Evolutionary conservation across 2,888 invertebrate species (phyloP).

Genomic region (Agonopterix alstromeriana): DNA sequence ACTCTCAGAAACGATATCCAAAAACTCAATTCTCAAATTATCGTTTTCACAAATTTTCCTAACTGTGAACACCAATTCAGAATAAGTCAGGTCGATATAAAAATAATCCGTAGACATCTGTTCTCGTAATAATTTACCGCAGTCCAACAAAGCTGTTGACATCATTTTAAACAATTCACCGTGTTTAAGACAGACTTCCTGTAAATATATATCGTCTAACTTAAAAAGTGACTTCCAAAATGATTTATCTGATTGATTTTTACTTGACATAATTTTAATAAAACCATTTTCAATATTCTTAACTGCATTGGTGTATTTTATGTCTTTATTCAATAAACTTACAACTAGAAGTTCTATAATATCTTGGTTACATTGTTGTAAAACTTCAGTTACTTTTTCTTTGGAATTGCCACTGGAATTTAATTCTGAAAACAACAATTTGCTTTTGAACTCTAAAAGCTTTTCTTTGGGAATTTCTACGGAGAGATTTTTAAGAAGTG

Average conservation of each 20-base stretch:
- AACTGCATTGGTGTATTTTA: constrained; percentile 23
- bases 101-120: constrained; percentile 53
- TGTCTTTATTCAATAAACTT: constrained; percentile 38
- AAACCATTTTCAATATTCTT: constrained; percentile 30
- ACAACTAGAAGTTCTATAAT: constrained; percentile 41
- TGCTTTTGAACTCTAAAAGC: constrained; percentile 44
- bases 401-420: constrained; percentile 22
- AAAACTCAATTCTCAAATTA: constrained; percentile 51
- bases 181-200: constrained; percentile 43
- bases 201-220: constrained; percentile 35
- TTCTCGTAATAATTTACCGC: constrained; percentile 49
- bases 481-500: constrained; percentile 37
- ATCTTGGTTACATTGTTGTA: constrained; percentile 34
- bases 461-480: constrained; percentile 35
- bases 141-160: constrained; percentile 49
- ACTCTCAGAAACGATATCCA: constrained; percentile 55
- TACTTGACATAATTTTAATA: constrained; percentile 30
- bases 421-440: constrained; percentile 39
- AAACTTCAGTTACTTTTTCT: constrained; percentile 26
- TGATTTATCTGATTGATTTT: constrained; percentile 27
- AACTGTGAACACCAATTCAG: constrained; percentile 59
- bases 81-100: constrained; percentile 68
- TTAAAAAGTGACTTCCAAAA: constrained; percentile 52
- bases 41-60: constrained; percentile 51
- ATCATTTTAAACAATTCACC: constrained; percentile 39